Evolutionary conservation across 2,888 invertebrate species (phyloP), one percentile per base, ranked within the genome.

Genomic region (Leuctra nigra): DNA sequence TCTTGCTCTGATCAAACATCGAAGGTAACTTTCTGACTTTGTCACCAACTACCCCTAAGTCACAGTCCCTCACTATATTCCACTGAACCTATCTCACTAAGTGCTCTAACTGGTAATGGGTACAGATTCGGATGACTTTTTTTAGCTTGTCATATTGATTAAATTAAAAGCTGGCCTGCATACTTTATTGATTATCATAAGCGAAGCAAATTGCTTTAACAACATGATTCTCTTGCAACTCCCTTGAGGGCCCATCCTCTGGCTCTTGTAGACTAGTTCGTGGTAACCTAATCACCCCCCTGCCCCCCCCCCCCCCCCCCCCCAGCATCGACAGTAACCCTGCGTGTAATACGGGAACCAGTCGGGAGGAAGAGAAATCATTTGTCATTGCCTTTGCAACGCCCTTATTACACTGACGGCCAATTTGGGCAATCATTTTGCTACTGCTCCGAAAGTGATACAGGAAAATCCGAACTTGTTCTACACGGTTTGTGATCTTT

Each of bases 341-440:
- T 2, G 29, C n/a, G 41, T 25, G 46, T 35, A 47, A 38, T 47
- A 57, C 38, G 25, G 50, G 33, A 23, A 18, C 20, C 33, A 52
- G 41, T 41, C 41, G 20, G 16, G 11, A 7, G 29, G 29, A 6
- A 7, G 29, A 7, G 11, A 9, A 41, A 16, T 41, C 41, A 41
- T 41, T 41, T 41, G 20, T 41, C 41, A 41, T 41, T 20, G 14
- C 29, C 38, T 7, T 38, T 23, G 47, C 24, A 22, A 50, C 50
- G 33, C 50, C 47, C 61, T 61, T 61, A 60, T 62, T 62, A 62
- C 59, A 53, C 61, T 58, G 59, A 60, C 60, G 60, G 59, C 62
- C 59, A 62, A 62, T 62, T 61, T 62, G 58, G 56, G 53, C 62
- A 59, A 59, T 61, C 61, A 62, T 59, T 60, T 61, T 60, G 61